These are phyloP conservation scores for Lepilemur septentrionalis DNA, from an alignment of 2,797 vertebrate genomes.

Conservation along the genomic window DNA sequence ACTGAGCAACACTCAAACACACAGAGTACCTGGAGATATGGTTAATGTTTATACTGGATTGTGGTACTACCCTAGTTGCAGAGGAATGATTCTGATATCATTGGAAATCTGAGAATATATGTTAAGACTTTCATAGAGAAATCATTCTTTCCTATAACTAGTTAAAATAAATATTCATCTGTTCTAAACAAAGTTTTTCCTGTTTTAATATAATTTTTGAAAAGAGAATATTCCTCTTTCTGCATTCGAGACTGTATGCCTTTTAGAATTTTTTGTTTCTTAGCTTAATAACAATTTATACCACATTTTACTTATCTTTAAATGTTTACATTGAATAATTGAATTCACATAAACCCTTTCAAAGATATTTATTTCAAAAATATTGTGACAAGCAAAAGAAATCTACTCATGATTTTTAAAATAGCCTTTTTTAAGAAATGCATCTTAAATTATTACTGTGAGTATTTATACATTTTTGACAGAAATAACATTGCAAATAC, in stretches of 20 bases:
- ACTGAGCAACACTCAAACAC: background rate
- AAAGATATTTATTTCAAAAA: background rate
- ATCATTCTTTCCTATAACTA: background rate
- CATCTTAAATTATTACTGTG: background rate
- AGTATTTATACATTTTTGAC: background rate
- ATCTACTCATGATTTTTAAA: background rate
- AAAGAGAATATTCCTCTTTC: background rate
- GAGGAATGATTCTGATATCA: background rate
- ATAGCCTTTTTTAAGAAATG: background rate
- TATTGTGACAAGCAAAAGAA: background rate
- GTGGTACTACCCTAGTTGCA: background rate
- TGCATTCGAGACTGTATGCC: background rate
- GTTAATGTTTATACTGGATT: background rate
- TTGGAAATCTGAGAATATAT: background rate
- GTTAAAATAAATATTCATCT: background rate
- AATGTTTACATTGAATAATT: background rate
- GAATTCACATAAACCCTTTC: background rate
- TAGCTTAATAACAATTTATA: background rate
- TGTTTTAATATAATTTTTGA: background rate
- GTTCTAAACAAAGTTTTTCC: background rate
- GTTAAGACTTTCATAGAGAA: background rate
- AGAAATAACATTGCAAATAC: background rate
- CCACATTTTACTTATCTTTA: background rate
- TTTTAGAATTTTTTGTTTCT: background rate
- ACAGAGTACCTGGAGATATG: background rate